Percentiles rank a stretch among this genome's conserved stretches.
Conservation (phyloP, 2,888 invertebrate species). For the Poecilus cupreus region DNA sequence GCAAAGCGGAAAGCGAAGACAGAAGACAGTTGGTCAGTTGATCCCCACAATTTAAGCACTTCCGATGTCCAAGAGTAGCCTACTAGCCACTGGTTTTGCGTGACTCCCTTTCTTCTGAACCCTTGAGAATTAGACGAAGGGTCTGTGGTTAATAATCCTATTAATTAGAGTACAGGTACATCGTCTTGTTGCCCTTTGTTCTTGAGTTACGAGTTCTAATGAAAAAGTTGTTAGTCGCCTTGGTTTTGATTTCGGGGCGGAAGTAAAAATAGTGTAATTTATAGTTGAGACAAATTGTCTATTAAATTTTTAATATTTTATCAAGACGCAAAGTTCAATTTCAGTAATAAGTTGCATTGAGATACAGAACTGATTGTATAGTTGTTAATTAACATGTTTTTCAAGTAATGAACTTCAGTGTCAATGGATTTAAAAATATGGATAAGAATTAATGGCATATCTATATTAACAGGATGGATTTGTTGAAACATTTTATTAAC, state of each 20-base stretch:
- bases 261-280: background rate
- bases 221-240: too few relatives aligned
- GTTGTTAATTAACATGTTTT: constrained; percentile 40
- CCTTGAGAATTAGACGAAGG: constrained; percentile 44
- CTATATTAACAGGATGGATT: background rate
- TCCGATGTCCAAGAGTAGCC: background rate
- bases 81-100: background rate
- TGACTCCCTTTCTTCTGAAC: background rate
- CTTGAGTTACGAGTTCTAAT: background rate
- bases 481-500: too few relatives aligned
- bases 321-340: constrained; percentile 1
- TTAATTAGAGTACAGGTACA: constrained; percentile 58
- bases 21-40: constrained; percentile 46
- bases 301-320: background rate
- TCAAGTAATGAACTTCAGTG: constrained; percentile 27
- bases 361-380: background rate
- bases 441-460: constrained; percentile 43
- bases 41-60: constrained; percentile 38
- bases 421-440: constrained; percentile 24
- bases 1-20: background rate
- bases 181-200: background rate
- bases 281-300: background rate
- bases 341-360: background rate
- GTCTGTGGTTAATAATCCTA: constrained; percentile 50
- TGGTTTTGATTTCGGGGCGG: too few relatives aligned